Percentiles rank a stretch among this genome's conserved stretches.
Evolutionary conservation across 2,113 vertebrate genomes (phyloP).

Genomic region (Poecilia latipinna): DNA sequence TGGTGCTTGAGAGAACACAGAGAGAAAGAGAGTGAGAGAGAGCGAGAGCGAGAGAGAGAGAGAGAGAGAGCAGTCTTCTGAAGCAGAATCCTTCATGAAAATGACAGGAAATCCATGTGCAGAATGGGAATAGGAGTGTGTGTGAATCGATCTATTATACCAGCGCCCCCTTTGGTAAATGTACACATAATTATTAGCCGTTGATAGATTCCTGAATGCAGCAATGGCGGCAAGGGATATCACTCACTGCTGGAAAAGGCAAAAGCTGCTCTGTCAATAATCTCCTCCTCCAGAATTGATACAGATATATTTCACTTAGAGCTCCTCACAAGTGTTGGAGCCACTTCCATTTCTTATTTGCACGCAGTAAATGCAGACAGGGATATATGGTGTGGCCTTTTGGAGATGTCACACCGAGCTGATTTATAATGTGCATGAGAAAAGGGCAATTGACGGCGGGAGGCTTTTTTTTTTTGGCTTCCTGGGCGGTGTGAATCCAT

Average conservation of each 20-base stretch:
- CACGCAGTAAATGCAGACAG: constrained; percentile 59
- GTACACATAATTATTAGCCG: constrained; percentile 76
- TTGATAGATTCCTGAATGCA: constrained; percentile 65
- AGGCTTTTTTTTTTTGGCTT: neutral
- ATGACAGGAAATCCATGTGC: constrained; percentile 74
- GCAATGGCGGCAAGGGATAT: constrained; percentile 33
- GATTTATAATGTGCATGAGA: constrained; percentile 35
- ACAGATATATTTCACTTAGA: constrained; percentile 52
- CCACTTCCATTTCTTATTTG: constrained; percentile 65
- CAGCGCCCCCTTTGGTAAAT: constrained; percentile 58
- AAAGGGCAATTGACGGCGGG: constrained; percentile 45
- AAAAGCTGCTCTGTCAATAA: constrained; percentile 57
- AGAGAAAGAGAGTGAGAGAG: neutral
- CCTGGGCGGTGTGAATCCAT: neutral
- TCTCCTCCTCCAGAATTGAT: constrained; percentile 18
- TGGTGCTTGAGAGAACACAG: neutral
- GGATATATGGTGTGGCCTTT: constrained; percentile 67
- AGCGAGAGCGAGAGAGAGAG: no score
- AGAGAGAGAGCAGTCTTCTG: constrained; percentile 12
- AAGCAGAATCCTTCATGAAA: constrained; percentile 63
- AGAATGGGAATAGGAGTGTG: constrained; percentile 58
- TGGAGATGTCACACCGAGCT: constrained; percentile 27
- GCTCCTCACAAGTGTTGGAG: constrained; percentile 35
- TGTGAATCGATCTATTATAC: constrained; percentile 67
- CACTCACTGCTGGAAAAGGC: constrained; percentile 52